Evolutionary conservation across 92 coral and sea anemone species (phyloP).

Genomic region (Micromussa lordhowensis): DNA sequence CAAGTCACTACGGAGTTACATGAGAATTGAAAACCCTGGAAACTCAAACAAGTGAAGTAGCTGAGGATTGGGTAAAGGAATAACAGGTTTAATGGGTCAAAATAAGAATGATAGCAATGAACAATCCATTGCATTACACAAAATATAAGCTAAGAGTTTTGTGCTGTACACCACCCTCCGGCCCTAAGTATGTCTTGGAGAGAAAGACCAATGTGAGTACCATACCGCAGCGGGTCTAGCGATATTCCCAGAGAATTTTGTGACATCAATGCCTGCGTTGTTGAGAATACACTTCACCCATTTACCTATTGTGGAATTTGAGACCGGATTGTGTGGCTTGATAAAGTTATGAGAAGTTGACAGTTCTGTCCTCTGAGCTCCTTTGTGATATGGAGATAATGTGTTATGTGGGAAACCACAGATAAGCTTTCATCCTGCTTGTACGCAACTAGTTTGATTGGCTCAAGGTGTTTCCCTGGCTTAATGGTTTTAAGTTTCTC

Average conservation of each 20-base stretch:
- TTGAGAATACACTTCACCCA: constrained; percentile 6
- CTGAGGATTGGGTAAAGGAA: not conserved
- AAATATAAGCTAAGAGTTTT: not conserved
- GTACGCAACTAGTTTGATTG: constrained; percentile 29
- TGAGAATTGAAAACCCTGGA: constrained; percentile 62
- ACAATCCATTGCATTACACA: no score
- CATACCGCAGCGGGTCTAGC: constrained; percentile 45
- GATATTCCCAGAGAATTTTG: constrained; percentile 40
- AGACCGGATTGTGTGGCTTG: constrained; percentile 23
- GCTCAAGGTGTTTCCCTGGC: constrained; percentile 59
- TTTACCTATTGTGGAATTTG: constrained; percentile 24
- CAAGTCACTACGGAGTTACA: constrained; percentile 22
- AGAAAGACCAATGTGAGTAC: constrained; percentile 1
- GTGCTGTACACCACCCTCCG: constrained; percentile 56
- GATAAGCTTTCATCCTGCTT: constrained; percentile 29
- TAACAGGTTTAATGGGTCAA: not conserved
- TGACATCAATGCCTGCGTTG: constrained; percentile 31
- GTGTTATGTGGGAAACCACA: constrained; percentile 17
- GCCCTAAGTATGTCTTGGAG: constrained; percentile 34
- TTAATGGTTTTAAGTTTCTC: constrained; percentile 45
- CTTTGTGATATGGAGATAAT: not conserved
- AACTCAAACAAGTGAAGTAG: constrained; percentile 1
- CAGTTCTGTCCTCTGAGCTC: constrained; percentile 18
- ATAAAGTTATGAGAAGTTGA: constrained; percentile 4
- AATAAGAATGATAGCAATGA: no score